These are phyloP conservation scores for Eucera pruinosa DNA, from an alignment of 2,888 invertebrate species.

Conservation along the genomic window DNA sequence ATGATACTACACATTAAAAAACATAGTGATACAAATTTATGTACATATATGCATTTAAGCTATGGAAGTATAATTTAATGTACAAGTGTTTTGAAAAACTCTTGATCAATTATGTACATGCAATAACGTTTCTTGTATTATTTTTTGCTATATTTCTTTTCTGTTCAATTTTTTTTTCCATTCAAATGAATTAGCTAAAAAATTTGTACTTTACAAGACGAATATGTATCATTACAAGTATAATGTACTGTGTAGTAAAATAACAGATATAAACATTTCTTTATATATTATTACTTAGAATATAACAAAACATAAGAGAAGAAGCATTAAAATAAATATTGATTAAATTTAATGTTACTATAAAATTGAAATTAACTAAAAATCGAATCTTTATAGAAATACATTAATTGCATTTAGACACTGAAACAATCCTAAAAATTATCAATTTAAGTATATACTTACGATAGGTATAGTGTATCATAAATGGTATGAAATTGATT, in stretches of 20 bases:
- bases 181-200: too few species aligned
- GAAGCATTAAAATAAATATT: neutral
- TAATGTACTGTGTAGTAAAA: slow-evolving; percentile 1
- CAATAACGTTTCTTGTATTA: slow-evolving; percentile 11
- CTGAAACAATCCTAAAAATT: slow-evolving; percentile 14
- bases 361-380: too few species aligned
- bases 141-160: slow-evolving; percentile 4
- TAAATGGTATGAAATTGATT: slow-evolving; percentile 59
- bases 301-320: neutral
- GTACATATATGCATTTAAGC: neutral
- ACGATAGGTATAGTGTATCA: slow-evolving; percentile 69
- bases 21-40: neutral
- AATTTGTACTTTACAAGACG: neutral
- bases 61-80: slow-evolving; percentile 12
- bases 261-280: neutral
- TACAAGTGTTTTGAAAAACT: slow-evolving; percentile 9
- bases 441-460: slow-evolving; percentile 61
- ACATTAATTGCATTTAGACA: slow-evolving; percentile 49
- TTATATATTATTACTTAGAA: neutral
- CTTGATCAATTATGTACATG: slow-evolving; percentile 29
- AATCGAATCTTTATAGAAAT: too few species aligned
- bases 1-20: neutral
- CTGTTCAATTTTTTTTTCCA: neutral
- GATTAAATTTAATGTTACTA: too few species aligned
- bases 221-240: slow-evolving; percentile 8